Evolutionary conservation across 2,113 vertebrate genomes (phyloP).

Genomic region (Telmatochromis sp.): DNA sequence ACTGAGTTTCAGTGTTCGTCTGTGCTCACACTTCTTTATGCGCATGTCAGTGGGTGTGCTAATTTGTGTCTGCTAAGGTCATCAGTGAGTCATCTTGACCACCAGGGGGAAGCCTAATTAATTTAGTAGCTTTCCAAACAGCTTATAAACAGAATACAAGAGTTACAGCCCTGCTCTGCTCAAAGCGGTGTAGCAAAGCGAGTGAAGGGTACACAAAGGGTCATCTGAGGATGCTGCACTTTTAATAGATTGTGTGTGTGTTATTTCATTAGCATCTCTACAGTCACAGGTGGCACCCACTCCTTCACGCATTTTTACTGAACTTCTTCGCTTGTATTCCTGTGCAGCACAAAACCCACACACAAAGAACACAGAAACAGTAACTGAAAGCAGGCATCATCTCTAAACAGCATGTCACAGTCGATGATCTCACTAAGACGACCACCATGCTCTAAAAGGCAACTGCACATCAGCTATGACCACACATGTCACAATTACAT

Average conservation of each 20-base stretch:
- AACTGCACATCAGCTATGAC: background rate
- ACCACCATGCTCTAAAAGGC: background rate
- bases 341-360: background rate
- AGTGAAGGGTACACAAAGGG: conserved; percentile 2
- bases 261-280: background rate
- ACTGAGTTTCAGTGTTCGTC: background rate
- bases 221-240: conserved; percentile 18
- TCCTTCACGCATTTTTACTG: background rate
- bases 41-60: background rate
- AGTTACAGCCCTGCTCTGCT: conserved; percentile 2
- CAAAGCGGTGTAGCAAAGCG: background rate
- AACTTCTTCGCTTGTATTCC: background rate
- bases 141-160: conserved; percentile 26
- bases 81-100: conserved; percentile 53
- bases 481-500: background rate
- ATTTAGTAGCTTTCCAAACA: conserved; percentile 27
- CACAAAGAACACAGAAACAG: background rate
- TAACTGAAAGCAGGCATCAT: background rate
- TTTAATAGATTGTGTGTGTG: background rate
- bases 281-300: background rate
- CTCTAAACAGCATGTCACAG: background rate
- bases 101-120: conserved; percentile 62
- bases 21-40: background rate
- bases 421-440: background rate
- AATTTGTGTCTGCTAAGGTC: conserved; percentile 10